Conservation (phyloP, 2,888 invertebrate genomes). For the Hydrotaea cyrtoneurina region DNA sequence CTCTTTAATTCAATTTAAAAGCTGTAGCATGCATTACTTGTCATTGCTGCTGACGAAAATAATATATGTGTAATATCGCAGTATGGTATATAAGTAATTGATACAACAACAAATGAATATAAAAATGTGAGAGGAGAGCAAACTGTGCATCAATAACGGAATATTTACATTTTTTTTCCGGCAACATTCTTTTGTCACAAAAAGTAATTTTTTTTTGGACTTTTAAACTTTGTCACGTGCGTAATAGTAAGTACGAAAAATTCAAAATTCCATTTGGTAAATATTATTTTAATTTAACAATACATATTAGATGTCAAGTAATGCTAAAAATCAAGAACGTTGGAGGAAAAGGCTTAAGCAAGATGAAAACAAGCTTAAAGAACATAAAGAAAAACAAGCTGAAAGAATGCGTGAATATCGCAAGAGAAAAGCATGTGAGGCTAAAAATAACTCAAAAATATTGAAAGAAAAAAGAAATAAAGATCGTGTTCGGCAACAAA, state of each 20-base stretch:
- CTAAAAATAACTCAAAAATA: slow-evolving; percentile 46
- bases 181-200: slow-evolving; percentile 46
- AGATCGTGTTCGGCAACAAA: slow-evolving; percentile 45
- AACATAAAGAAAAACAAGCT: slow-evolving; percentile 49
- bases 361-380: slow-evolving; percentile 46
- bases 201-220: slow-evolving; percentile 50
- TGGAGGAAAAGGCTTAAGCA: slow-evolving; percentile 50
- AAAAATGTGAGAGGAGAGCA: too few relatives aligned
- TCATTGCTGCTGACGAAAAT: slow-evolving; percentile 43
- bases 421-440: slow-evolving; percentile 43
- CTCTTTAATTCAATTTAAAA: slow-evolving; percentile 47
- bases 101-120: slow-evolving; percentile 41
- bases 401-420: slow-evolving; percentile 46
- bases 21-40: slow-evolving; percentile 41
- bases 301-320: too few relatives aligned
- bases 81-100: slow-evolving; percentile 43
- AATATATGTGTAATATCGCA: slow-evolving; percentile 42
- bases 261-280: slow-evolving; percentile 46
- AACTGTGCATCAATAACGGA: too few relatives aligned
- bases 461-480: slow-evolving; percentile 45
- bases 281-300: slow-evolving; percentile 49
- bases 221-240: slow-evolving; percentile 51
- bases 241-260: slow-evolving; percentile 53
- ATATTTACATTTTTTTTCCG: too few relatives aligned
- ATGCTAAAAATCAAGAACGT: slow-evolving; percentile 50